Evolutionary conservation across 2,888 invertebrate genomes (phyloP), one percentile per base, ranked within the genome.

Genomic region (Euplexia lucipara): DNA sequence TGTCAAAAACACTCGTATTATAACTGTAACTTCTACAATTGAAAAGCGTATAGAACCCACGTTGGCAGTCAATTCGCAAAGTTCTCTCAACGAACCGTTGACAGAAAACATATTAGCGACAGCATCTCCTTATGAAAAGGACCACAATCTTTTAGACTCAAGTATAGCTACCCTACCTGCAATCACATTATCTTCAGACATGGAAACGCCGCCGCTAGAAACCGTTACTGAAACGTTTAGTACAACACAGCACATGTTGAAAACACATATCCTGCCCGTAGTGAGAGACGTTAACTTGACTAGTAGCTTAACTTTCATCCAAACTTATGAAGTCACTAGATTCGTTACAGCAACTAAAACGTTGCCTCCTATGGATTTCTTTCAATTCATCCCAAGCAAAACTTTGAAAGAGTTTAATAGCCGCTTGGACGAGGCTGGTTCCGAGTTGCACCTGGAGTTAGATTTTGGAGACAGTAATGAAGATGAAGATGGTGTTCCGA

Each of bases 261-360:
- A 98, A 91, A 99, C 99, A 0, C 98, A 98, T 87, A 96, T 99
- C 68, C 92, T 99, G 56, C 99, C 99, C 0, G 97, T 98, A 1
- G 96, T 98, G 41, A 96, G 96, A 72, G 97, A 97, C 67, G 96
- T 96, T 16, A 97, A 97, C 67, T 96, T 98, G 78, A 98, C 98
- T 0, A 97, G 96, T 54, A 97, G 96, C 68, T 93, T 98, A 79
- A 98, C 99, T 0, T 96, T 99, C 52, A 97, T 98, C 3, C 99
- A 99, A 93, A 98, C 98, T 0, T 99, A 98, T 91, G 96, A 98
- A 85, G 96, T 98, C 22, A 98, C 98, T 0, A 96, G 98, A 86
- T 93, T 98, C 61, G 98, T 99, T 12, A 98, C 98, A 0, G 98
- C 98, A 0, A 98, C 98, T 2, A 98, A 98, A 89, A 99, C 98